These are phyloP conservation scores for Acomys russatus DNA, from an alignment of 2,797 vertebrate genomes.

Conservation along the genomic window DNA sequence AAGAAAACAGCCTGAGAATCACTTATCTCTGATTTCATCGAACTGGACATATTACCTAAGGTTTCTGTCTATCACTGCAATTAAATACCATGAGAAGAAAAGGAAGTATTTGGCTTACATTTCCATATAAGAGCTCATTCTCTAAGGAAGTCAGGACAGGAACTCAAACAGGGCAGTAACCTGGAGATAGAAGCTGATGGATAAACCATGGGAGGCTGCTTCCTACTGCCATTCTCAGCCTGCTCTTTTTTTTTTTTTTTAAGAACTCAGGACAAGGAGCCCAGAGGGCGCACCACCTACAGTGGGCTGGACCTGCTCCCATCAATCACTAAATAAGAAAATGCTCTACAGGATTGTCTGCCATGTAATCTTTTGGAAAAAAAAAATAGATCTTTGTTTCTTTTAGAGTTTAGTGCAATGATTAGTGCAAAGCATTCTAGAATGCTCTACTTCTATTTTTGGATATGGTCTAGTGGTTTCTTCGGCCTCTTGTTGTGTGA, in stretches of 20 bases:
- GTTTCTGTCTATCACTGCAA: background rate
- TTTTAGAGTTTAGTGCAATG: background rate
- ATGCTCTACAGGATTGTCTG: background rate
- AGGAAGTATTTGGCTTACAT: background rate
- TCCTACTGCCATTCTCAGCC: background rate
- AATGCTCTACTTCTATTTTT: fast-evolving
- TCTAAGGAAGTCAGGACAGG: background rate
- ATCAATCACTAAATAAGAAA: background rate
- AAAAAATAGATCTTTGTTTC: background rate
- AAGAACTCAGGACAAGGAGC: background rate
- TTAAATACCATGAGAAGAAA: background rate
- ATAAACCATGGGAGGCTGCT: background rate
- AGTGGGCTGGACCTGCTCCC: too few relatives aligned
- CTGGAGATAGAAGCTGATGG: background rate
- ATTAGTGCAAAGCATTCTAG: fast-evolving
- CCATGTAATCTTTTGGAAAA: too few relatives aligned
- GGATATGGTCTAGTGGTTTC: background rate
- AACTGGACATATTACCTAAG: background rate
- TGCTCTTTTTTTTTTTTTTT: background rate
- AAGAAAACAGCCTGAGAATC: background rate
- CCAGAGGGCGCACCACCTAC: background rate
- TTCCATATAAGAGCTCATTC: background rate
- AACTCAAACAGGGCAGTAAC: background rate
- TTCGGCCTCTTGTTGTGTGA: background rate
- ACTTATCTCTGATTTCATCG: background rate